Percentiles rank a stretch among this genome's conserved stretches.
phyloP scores from a whole-genome alignment of 2,113 vertebrate species.

The Microtus richardsoni region DNA sequence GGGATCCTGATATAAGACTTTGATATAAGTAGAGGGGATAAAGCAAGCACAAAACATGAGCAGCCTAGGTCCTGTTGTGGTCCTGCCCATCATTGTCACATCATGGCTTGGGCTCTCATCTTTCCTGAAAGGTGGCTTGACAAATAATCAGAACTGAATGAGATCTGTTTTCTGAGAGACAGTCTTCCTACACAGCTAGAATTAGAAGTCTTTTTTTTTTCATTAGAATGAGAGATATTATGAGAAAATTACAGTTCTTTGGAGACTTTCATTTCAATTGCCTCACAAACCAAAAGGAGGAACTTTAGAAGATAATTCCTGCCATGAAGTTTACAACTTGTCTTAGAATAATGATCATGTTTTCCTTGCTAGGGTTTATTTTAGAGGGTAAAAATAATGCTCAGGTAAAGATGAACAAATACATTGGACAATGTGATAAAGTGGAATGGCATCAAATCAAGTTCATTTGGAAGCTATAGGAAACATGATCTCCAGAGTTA shows the following conservation, averaged over 20 bases:
- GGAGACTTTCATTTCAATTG: no score
- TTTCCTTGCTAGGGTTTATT: background rate
- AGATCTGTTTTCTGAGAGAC: background rate
- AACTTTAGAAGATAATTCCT: background rate
- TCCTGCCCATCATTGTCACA: background rate
- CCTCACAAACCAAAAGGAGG: background rate
- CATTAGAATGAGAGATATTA: no score
- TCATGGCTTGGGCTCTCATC: background rate
- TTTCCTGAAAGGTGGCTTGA: background rate
- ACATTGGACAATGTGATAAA: background rate
- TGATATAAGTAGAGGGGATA: background rate
- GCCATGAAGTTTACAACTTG: background rate
- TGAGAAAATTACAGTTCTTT: background rate
- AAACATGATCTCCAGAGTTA: background rate
- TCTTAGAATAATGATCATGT: background rate
- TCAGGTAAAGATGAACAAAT: background rate
- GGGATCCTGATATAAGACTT: background rate
- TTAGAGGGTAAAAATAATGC: background rate
- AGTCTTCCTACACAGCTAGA: background rate
- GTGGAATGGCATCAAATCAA: background rate
- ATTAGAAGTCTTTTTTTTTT: background rate
- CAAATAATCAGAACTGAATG: background rate
- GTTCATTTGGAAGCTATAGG: conserved; percentile 1
- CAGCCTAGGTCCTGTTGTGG: background rate
- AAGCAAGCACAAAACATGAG: background rate